Conservation (phyloP, 1,140 invertebrate genomes). For the Portunus trituberculatus region DNA sequence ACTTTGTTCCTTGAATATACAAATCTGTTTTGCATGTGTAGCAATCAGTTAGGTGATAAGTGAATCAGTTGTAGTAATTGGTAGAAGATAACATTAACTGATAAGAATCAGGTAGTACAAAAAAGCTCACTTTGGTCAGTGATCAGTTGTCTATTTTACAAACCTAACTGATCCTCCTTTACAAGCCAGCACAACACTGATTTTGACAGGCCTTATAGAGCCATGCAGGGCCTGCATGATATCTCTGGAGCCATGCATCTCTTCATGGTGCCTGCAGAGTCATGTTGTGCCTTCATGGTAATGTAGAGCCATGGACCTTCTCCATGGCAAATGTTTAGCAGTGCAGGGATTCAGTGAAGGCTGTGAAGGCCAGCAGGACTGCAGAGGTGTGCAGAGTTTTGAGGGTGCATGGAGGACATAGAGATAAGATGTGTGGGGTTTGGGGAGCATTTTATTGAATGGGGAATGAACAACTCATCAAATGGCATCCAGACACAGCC, state of each 20-base stretch:
- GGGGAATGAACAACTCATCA: neutral
- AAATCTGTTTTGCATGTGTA: neutral
- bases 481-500: too few relatives aligned
- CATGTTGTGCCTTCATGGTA: constrained; percentile 4
- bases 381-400: neutral
- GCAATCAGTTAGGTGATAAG: neutral
- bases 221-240: neutral
- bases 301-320: neutral
- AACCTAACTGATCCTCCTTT: neutral
- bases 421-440: neutral
- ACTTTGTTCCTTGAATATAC: neutral
- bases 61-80: neutral
- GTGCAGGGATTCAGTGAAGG: neutral
- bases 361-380: neutral
- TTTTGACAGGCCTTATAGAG: neutral
- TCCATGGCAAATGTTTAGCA: neutral
- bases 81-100: neutral
- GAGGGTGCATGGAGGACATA: neutral
- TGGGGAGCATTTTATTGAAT: neutral
- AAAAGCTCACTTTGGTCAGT: neutral
- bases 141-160: neutral
- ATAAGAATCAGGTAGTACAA: constrained; percentile 14
- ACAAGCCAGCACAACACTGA: neutral
- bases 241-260: neutral
- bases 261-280: neutral